phyloP scores from a whole-genome alignment of 1,140 invertebrate genomes.

The Pogonomyrmex californicus region DNA sequence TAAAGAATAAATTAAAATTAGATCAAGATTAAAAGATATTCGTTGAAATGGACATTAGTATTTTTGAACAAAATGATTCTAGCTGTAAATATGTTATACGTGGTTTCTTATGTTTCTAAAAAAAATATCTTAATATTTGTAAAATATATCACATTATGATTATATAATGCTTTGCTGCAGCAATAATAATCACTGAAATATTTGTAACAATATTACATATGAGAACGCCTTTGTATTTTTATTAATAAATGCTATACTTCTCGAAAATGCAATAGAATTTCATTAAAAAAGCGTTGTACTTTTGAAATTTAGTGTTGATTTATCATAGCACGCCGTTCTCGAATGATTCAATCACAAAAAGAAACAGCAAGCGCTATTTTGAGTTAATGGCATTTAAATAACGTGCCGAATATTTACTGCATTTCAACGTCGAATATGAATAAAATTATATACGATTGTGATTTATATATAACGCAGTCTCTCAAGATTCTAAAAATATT shows the following conservation, averaged over 20 bases:
- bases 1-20: no score
- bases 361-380: slow-evolving; percentile 9
- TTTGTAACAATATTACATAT: background rate
- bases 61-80: background rate
- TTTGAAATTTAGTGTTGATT: slow-evolving; percentile 23
- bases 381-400: slow-evolving; percentile 25
- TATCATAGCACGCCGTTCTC: background rate
- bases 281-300: slow-evolving; percentile 5
- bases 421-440: slow-evolving; percentile 27
- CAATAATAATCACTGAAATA: slow-evolving; percentile 3
- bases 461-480: background rate
- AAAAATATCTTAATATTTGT: slow-evolving; percentile 26
- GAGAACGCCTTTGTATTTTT: slow-evolving; percentile 18
- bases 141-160: slow-evolving; percentile 41
- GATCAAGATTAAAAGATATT: no score
- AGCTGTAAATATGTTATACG: slow-evolving; percentile 35
- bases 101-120: slow-evolving; percentile 9
- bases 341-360: background rate
- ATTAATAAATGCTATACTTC: background rate
- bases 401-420: slow-evolving; percentile 1
- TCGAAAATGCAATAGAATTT: background rate
- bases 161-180: slow-evolving; percentile 8
- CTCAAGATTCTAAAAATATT: slow-evolving; percentile 4
- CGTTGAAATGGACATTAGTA: background rate
- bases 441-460: slow-evolving; percentile 8